Evolutionary conservation across 2,113 vertebrate species (phyloP).

Genomic region (Peromyscus maniculatus): DNA sequence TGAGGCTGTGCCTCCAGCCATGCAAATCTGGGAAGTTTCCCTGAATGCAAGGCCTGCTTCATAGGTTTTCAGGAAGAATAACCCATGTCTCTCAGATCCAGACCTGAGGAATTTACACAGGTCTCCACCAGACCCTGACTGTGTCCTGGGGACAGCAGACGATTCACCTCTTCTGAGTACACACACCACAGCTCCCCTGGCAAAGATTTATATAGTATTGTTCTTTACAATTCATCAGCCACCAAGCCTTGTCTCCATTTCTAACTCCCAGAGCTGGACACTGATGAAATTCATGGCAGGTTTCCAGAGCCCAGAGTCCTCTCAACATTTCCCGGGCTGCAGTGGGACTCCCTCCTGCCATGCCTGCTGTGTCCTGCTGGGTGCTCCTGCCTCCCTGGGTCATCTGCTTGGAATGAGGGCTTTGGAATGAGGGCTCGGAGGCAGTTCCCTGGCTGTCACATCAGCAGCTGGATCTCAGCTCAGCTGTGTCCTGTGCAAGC

Average conservation of each 20-base stretch:
- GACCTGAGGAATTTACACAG: background rate
- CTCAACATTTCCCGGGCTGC: background rate
- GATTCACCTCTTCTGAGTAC: background rate
- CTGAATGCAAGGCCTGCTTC: background rate
- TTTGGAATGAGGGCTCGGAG: background rate
- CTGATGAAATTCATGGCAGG: background rate
- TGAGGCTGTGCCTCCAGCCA: background rate
- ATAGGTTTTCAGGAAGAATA: too few relatives aligned
- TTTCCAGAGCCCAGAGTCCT: background rate
- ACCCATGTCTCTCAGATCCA: background rate
- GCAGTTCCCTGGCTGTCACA: too few relatives aligned
- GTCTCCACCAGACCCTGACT: background rate
- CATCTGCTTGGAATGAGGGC: background rate
- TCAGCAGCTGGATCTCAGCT: background rate
- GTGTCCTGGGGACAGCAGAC: rapidly evolving
- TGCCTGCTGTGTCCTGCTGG: background rate
- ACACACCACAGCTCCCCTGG: too few relatives aligned
- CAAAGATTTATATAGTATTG: rapidly evolving
- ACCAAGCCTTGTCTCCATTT: background rate
- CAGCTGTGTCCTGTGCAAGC: background rate
- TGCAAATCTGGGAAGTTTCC: background rate
- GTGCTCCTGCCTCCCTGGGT: background rate
- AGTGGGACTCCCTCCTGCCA: too few relatives aligned
- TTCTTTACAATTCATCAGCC: background rate
- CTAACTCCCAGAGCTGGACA: background rate